Percentiles rank a stretch among this genome's conserved stretches.
Conservation (phyloP, 1,140 invertebrate species). For the Drosophila aff. region DNA sequence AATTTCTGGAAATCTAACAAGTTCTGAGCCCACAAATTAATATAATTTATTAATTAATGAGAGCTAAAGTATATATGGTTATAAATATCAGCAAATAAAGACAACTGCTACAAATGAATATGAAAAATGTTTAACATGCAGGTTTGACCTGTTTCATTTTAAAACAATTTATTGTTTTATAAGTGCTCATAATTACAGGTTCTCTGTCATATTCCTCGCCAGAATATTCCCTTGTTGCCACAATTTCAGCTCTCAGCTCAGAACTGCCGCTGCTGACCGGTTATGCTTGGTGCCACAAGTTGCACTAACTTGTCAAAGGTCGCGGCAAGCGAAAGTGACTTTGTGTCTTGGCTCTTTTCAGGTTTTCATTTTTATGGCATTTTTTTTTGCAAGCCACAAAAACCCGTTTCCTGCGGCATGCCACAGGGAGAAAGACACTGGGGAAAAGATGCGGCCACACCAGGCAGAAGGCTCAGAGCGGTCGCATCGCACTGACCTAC, state of each 20-base stretch:
- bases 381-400: slow-evolving; percentile 29
- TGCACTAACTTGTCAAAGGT: slow-evolving; percentile 74
- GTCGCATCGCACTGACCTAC: slow-evolving; percentile 64
- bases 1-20: not conserved
- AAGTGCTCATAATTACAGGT: not conserved
- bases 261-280: not conserved
- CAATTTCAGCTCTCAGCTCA: not conserved
- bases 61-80: not conserved
- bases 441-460: slow-evolving; percentile 43
- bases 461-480: slow-evolving; percentile 28
- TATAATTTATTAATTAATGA: slow-evolving; percentile 4
- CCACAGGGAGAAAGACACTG: slow-evolving; percentile 52
- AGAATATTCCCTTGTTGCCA: not conserved
- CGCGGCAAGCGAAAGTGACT: slow-evolving; percentile 74
- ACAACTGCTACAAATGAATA: slow-evolving; percentile 4
- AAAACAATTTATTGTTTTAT: slow-evolving; percentile 3
- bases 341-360: slow-evolving; percentile 40
- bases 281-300: slow-evolving; percentile 41
- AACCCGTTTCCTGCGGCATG: slow-evolving; percentile 75
- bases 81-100: not conserved
- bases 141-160: slow-evolving; percentile 9
- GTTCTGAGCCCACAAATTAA: not conserved
- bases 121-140: not conserved
- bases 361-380: slow-evolving; percentile 27
- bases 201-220: not conserved